These are phyloP conservation scores for Fistularia tabacaria DNA, from an alignment of 2,797 vertebrate species.

Conservation along the genomic window DNA sequence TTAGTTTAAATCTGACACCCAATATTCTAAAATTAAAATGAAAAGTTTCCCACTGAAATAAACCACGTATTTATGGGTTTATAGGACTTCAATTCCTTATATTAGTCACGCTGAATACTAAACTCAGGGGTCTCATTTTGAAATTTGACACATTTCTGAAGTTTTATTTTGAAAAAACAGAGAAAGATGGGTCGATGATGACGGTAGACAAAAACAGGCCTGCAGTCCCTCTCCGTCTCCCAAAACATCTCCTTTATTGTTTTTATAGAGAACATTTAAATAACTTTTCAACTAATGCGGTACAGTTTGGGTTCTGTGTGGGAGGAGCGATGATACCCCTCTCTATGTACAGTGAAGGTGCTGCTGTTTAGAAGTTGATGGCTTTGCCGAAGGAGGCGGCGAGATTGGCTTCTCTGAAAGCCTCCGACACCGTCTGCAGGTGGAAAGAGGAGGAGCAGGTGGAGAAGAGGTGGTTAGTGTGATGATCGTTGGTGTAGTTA, in stretches of 20 bases:
- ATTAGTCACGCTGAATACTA: no score
- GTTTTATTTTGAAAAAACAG: not conserved
- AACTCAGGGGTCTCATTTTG: no score
- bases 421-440: conserved; percentile 94
- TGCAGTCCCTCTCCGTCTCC: conserved; percentile 12
- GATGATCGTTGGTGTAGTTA: not conserved
- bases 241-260: conserved; percentile 36
- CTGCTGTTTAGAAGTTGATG: conserved; percentile 89
- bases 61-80: no score
- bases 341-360: conserved; percentile 45
- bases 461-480: not conserved
- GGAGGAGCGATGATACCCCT: conserved; percentile 10
- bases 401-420: conserved; percentile 98
- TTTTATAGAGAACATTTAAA: conserved; percentile 69
- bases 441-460: not conserved
- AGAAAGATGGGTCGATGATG: not conserved
- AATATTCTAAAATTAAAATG: no score
- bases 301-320: conserved; percentile 2
- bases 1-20: no score
- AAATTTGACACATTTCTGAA: not conserved
- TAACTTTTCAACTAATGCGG: conserved; percentile 54
- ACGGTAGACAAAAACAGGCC: no score
- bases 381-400: conserved; percentile 97
- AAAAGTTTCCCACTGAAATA: no score
- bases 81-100: no score